Percentiles rank a stretch among this genome's conserved stretches.
phyloP scores from a whole-genome alignment of 2,797 vertebrate genomes.

The Crenuchus spilurus region DNA sequence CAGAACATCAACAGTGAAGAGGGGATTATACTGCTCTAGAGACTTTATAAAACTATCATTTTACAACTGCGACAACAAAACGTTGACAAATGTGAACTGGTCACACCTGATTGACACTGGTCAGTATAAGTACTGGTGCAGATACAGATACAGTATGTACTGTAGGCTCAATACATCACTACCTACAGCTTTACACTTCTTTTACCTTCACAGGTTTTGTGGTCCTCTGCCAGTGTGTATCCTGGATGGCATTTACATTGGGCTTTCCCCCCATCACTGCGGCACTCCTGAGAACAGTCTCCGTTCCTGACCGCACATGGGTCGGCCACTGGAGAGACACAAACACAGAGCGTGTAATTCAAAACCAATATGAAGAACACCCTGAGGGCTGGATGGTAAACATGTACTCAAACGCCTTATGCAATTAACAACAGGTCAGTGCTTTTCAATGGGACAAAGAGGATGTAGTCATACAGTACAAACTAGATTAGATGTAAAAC shows the following conservation, averaged over 20 bases:
- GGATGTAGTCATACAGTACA: background rate
- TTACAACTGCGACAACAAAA: too few species aligned
- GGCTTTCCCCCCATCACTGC: slow-evolving; percentile 68
- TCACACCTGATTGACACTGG: too few species aligned
- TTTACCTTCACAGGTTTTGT: slow-evolving; percentile 85
- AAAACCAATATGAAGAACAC: background rate
- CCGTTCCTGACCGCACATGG: slow-evolving; percentile 83
- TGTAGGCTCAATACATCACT: background rate
- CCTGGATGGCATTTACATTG: slow-evolving; percentile 84
- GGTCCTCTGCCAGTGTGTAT: slow-evolving; percentile 80
- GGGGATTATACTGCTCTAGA: too few species aligned
- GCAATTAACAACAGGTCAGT: background rate
- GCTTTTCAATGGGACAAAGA: background rate
- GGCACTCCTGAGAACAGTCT: slow-evolving; percentile 88
- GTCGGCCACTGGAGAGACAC: slow-evolving; percentile 76
- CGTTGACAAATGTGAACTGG: too few species aligned
- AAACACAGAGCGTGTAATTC: background rate
- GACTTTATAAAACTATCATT: too few species aligned
- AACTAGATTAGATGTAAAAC: background rate
- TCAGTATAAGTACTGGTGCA: too few species aligned
- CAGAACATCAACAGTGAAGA: too few species aligned
- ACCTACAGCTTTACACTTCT: background rate
- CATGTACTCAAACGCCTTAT: background rate
- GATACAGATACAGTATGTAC: too few species aligned
- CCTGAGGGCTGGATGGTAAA: background rate